Evolutionary conservation across 2,113 vertebrate species (phyloP).

Genomic region (Perca schrenkii): DNA sequence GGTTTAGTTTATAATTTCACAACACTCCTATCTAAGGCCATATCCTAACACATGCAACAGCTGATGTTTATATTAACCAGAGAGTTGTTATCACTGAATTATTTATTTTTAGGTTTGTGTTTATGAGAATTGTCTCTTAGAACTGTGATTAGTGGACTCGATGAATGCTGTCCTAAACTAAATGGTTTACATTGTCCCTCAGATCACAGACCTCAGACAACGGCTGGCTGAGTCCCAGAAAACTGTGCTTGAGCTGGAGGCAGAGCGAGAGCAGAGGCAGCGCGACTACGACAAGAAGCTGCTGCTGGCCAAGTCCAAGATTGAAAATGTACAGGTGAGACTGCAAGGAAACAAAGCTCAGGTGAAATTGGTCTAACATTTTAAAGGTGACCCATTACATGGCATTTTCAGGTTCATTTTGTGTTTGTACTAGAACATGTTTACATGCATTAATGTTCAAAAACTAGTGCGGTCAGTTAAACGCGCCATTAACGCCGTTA

Average conservation of each 20-base stretch:
- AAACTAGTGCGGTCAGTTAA: too few species aligned
- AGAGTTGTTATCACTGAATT: background rate
- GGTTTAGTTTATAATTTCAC: slow-evolving; percentile 38
- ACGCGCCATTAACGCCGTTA: too few species aligned
- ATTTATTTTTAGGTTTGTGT: background rate
- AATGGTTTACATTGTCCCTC: slow-evolving; percentile 17
- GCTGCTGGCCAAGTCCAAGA: slow-evolving; percentile 95
- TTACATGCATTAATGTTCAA: too few species aligned
- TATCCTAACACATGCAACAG: slow-evolving; percentile 3
- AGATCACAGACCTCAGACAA: slow-evolving; percentile 95
- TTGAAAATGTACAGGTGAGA: slow-evolving; percentile 93
- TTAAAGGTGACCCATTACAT: background rate
- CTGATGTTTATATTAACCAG: slow-evolving; percentile 27
- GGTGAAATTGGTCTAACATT: background rate
- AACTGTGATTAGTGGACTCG: background rate
- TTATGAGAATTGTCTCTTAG: slow-evolving; percentile 2
- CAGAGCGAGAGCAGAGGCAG: slow-evolving; percentile 93
- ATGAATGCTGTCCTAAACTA: background rate
- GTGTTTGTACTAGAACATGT: too few species aligned
- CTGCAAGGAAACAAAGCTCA: background rate
- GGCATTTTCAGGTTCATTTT: too few species aligned
- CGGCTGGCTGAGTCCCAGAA: slow-evolving; percentile 91
- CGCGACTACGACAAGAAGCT: slow-evolving; percentile 97
- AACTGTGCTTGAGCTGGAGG: slow-evolving; percentile 90
- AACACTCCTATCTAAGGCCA: background rate